A percentile compares a stretch with the other conserved stretches of the same genome.
phyloP scores from a whole-genome alignment of 2,113 vertebrate species.

The Cyanoramphus novaezelandiae region DNA sequence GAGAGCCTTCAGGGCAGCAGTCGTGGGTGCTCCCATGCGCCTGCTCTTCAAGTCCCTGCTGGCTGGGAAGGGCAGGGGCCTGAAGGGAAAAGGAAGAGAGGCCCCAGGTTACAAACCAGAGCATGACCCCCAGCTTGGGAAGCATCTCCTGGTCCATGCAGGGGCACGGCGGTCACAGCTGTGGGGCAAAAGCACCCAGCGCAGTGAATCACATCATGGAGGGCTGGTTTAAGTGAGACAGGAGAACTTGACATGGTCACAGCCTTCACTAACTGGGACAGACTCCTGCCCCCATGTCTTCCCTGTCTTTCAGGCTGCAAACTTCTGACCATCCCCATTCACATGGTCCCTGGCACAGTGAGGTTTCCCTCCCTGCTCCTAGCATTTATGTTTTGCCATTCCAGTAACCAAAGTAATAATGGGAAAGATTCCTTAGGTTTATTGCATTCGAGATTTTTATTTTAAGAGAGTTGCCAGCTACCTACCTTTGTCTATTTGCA shows the following conservation, averaged over 20 bases:
- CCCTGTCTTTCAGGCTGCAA: background rate
- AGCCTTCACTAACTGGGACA: background rate
- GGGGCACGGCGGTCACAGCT: rapidly evolving
- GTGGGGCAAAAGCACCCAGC: background rate
- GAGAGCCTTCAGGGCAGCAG: background rate
- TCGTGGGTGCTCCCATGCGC: rapidly evolving
- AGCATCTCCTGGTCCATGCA: background rate
- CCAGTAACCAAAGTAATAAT: background rate
- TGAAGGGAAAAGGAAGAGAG: background rate
- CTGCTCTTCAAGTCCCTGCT: background rate
- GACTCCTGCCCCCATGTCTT: background rate
- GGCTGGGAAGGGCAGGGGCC: background rate
- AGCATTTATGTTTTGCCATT: background rate
- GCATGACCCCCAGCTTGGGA: rapidly evolving
- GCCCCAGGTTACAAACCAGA: background rate
- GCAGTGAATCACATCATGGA: rapidly evolving
- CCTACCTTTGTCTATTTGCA: background rate
- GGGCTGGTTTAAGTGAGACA: background rate
- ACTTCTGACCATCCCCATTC: background rate
- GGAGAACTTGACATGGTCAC: background rate
- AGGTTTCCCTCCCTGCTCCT: background rate
- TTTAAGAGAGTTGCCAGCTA: background rate
- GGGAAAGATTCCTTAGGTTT: background rate
- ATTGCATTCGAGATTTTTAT: background rate
- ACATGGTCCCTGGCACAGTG: rapidly evolving